These are phyloP conservation scores for Ptychoptera contaminata DNA, from an alignment of 2,888 invertebrate genomes.

Conservation along the genomic window DNA sequence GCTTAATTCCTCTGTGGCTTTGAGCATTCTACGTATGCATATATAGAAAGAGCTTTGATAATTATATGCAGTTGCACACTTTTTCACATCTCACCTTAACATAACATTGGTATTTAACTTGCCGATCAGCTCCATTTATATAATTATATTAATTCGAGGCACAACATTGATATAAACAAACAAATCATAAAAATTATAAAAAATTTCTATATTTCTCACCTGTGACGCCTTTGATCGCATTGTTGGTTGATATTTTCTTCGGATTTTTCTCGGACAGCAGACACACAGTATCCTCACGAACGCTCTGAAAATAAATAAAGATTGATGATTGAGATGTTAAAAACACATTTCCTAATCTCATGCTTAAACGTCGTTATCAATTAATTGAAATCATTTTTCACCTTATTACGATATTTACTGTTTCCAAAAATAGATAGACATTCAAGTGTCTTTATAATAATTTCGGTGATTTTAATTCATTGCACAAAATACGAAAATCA, in stretches of 20 bases:
- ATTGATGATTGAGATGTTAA: slow-evolving; percentile 7
- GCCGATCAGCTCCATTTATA: too few relatives aligned
- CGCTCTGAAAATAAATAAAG: slow-evolving; percentile 54
- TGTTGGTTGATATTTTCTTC: slow-evolving; percentile 68
- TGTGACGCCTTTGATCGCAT: slow-evolving; percentile 74
- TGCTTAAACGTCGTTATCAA: neutral
- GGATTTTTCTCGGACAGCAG: slow-evolving; percentile 70
- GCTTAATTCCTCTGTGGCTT: neutral
- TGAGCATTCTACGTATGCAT: neutral
- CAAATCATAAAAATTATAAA: neutral
- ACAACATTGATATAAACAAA: too few relatives aligned
- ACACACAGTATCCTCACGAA: slow-evolving; percentile 82
- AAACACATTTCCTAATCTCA: neutral
- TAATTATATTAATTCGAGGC: too few relatives aligned
- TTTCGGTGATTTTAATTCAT: too few relatives aligned
- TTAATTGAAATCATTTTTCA: neutral
- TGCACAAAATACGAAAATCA: too few relatives aligned
- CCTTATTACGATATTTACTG: too few relatives aligned
- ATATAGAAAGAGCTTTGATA: neutral
- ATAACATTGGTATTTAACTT: too few relatives aligned
- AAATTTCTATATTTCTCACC: slow-evolving; percentile 36
- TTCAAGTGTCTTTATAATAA: too few relatives aligned
- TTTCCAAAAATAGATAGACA: too few relatives aligned
- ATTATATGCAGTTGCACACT: neutral
- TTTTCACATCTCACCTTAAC: too few relatives aligned